These are phyloP conservation scores for Cheilinus undulatus DNA, from an alignment of 2,113 vertebrate species.

Conservation along the genomic window DNA sequence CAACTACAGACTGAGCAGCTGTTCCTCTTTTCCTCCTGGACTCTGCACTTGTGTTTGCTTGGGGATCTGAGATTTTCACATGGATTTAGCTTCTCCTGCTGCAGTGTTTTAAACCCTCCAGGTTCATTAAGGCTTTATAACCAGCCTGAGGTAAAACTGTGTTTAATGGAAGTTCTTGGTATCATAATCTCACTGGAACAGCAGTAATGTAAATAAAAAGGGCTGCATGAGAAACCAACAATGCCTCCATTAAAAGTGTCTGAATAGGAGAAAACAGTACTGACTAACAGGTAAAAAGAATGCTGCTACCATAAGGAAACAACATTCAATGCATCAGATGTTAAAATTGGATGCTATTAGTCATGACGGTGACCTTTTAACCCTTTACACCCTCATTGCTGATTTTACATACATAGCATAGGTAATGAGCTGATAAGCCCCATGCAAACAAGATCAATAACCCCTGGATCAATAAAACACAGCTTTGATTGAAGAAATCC, in stretches of 20 bases:
- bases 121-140: background rate
- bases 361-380: background rate
- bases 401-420: slow-evolving; percentile 6
- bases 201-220: background rate
- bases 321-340: background rate
- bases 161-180: background rate
- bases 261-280: background rate
- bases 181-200: background rate
- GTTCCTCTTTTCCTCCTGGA: background rate
- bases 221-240: background rate
- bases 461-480: slow-evolving; percentile 34
- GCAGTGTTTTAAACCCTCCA: background rate
- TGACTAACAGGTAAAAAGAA: background rate
- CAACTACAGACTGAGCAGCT: background rate
- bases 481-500: slow-evolving; percentile 28
- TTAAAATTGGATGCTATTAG: slow-evolving; percentile 6
- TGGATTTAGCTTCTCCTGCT: background rate
- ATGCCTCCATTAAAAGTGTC: background rate
- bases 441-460: slow-evolving; percentile 27
- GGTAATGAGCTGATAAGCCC: slow-evolving; percentile 35
- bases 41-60: background rate
- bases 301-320: background rate
- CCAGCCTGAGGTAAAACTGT: background rate
- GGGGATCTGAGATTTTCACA: background rate
- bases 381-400: background rate